These are phyloP conservation scores for Heliconius charithonia DNA, from an alignment of 2,888 invertebrate species.

Conservation along the genomic window DNA sequence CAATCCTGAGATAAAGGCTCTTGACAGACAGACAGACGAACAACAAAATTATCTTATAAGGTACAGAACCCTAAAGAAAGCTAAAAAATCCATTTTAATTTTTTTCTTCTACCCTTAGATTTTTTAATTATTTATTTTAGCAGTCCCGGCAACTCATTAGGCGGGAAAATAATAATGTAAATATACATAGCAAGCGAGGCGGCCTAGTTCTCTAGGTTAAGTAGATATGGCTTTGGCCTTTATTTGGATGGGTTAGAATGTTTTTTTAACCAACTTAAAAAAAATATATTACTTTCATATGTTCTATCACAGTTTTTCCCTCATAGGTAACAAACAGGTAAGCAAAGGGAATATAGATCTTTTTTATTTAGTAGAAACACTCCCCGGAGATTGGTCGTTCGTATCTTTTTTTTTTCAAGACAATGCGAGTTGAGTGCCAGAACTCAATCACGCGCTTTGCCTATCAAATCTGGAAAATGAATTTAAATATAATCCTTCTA, in stretches of 20 bases:
- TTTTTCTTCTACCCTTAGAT: not conserved
- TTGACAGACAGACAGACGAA: too few species aligned
- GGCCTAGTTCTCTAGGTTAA: constrained; percentile 20
- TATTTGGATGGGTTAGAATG: not conserved
- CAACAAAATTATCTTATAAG: too few species aligned
- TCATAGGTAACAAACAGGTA: too few species aligned
- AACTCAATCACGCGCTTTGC: too few species aligned
- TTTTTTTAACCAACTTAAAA: not conserved
- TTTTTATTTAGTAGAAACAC: too few species aligned
- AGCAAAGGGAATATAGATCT: not conserved
- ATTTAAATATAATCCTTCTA: not conserved
- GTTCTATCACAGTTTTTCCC: not conserved
- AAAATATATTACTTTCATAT: too few species aligned
- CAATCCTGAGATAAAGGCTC: too few species aligned
- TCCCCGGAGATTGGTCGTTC: too few species aligned
- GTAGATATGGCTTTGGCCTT: not conserved
- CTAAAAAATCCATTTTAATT: not conserved
- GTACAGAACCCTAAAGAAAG: too few species aligned
- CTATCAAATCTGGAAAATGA: not conserved
- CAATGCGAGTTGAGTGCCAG: not conserved
- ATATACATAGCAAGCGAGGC: constrained; percentile 2
- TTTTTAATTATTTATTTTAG: constrained; percentile 19
- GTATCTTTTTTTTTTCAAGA: not conserved
- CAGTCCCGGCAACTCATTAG: constrained; percentile 29
- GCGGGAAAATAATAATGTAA: constrained; percentile 21